Percentiles rank a stretch among this genome's conserved stretches.
Evolutionary conservation across 2,797 vertebrate species (phyloP).

Genomic region (Salmo trutta): DNA sequence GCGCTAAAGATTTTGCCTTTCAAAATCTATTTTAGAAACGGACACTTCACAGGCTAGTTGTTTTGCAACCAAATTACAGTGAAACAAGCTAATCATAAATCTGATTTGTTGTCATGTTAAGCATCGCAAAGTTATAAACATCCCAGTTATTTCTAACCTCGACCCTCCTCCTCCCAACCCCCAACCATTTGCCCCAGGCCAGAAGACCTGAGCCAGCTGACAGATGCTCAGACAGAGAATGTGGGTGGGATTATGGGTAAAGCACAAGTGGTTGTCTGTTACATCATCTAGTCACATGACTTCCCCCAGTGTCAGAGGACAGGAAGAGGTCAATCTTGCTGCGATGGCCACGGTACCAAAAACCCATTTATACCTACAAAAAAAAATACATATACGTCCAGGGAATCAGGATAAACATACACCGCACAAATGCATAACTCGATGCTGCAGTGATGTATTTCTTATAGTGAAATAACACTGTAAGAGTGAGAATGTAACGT

Average conservation of each 20-base stretch:
- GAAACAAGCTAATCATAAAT: neutral
- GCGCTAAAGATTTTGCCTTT: neutral
- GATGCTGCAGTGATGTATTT: neutral
- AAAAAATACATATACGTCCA: neutral
- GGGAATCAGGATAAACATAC: neutral
- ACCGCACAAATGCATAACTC: neutral
- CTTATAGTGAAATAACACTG: neutral
- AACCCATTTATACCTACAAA: slow-evolving; percentile 6
- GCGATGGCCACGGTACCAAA: neutral
- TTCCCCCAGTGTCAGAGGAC: neutral
- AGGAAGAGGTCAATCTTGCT: neutral
- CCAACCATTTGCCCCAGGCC: slow-evolving; percentile 12
- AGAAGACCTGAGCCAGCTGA: slow-evolving; percentile 24
- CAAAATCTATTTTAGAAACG: neutral
- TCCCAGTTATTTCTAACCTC: slow-evolving; percentile 19
- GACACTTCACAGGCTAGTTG: neutral
- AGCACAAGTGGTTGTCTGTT: slow-evolving; percentile 17
- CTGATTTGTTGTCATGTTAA: neutral
- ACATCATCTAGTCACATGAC: slow-evolving; percentile 40
- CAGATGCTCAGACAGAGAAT: slow-evolving; percentile 40
- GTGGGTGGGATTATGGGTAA: slow-evolving; percentile 32
- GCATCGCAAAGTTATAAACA: slow-evolving; percentile 6
- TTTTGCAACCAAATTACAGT: slow-evolving; percentile 9
- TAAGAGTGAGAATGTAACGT: neutral
- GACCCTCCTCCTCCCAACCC: neutral